phyloP scores from a whole-genome alignment of 1,140 invertebrate species.

The Ridgeia piscesae region DNA sequence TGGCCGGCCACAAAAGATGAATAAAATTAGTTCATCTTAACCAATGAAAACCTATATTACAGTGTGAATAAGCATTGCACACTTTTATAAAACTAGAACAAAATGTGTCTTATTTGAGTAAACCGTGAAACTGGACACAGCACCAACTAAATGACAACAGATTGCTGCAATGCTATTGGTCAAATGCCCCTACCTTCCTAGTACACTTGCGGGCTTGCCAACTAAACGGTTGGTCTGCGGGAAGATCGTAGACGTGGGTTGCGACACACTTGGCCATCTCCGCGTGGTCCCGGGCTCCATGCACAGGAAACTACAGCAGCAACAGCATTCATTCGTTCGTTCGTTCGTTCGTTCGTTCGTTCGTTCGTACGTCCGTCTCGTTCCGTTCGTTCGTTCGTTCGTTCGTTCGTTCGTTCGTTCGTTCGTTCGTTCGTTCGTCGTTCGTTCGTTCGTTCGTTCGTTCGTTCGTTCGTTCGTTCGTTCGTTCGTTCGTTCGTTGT shows the following conservation, averaged over 20 bases:
- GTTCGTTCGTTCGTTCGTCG: no score
- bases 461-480: no score
- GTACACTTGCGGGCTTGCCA: not conserved
- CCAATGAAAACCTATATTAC: no score
- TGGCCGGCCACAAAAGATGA: no score
- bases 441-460: no score
- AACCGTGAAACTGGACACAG: not conserved
- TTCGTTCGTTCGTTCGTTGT: no score
- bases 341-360: no score
- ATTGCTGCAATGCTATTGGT: not conserved
- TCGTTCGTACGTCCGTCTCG: no score
- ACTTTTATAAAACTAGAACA: not conserved
- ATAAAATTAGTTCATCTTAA: no score
- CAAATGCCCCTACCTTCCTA: not conserved
- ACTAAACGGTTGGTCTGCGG: slow-evolving; percentile 23
- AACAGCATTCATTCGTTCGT: not conserved
- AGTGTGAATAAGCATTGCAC: no score
- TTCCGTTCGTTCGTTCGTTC: no score
- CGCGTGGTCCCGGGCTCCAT: slow-evolving; percentile 51
- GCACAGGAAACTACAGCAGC: slow-evolving; percentile 50
- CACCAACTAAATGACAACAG: not conserved
- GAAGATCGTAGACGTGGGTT: slow-evolving; percentile 49
- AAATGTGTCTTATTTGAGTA: not conserved
- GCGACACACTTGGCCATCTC: slow-evolving; percentile 52
- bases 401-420: no score